Evolutionary conservation across 2,888 invertebrate genomes (phyloP).

Genomic region (Deilephila elpenor): DNA sequence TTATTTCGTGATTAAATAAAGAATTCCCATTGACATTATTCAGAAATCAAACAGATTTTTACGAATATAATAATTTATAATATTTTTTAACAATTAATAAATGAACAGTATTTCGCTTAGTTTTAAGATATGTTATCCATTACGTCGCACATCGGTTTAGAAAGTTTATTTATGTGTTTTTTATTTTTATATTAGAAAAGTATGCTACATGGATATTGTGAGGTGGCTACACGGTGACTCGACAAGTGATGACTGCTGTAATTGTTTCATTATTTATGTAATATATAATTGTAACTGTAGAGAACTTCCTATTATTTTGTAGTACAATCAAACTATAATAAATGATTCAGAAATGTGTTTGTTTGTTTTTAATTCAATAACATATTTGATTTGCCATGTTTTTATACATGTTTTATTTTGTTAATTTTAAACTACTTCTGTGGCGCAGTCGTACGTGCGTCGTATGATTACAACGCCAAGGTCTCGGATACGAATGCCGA

Average conservation of each 20-base stretch:
- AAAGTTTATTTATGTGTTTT: constrained; percentile 50
- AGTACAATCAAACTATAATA: constrained; percentile 84
- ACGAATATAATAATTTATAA: constrained; percentile 40
- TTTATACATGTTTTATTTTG: not conserved
- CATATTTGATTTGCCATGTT: not conserved
- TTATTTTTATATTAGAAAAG: constrained; percentile 49
- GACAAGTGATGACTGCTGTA: constrained; percentile 68
- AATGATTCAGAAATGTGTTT: constrained; percentile 76
- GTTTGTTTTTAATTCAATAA: constrained; percentile 39
- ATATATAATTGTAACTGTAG: constrained; percentile 82
- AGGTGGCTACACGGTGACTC: constrained; percentile 49
- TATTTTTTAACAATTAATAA: constrained; percentile 60
- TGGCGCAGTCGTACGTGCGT: too few species aligned
- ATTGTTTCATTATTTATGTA: constrained; percentile 82
- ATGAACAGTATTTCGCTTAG: constrained; percentile 81
- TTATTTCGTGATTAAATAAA: not conserved
- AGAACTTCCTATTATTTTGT: constrained; percentile 85
- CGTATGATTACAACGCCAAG: too few species aligned
- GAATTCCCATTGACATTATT: constrained; percentile 12
- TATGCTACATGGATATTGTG: constrained; percentile 58
- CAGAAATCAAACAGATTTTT: not conserved
- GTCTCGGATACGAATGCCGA: too few species aligned
- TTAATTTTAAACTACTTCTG: not conserved
- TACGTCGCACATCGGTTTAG: constrained; percentile 44
- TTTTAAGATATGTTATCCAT: constrained; percentile 51